Conservation (phyloP, 1,140 invertebrate genomes). For the Hycleus phaleratus region DNA sequence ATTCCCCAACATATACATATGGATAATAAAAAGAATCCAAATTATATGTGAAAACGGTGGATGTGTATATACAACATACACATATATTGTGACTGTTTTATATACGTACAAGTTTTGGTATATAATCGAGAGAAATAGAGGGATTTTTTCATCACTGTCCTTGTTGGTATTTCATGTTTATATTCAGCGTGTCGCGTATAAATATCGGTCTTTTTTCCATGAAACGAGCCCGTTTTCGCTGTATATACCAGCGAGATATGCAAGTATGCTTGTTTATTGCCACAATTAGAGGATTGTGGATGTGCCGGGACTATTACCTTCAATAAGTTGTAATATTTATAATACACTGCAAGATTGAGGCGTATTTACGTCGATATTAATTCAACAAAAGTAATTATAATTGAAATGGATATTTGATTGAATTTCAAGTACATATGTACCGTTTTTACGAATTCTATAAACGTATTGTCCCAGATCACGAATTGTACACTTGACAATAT, state of each 20-base stretch:
- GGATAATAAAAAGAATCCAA: conserved; percentile 38
- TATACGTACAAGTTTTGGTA: too few species aligned
- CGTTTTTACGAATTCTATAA: too few species aligned
- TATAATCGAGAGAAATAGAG: conserved; percentile 4
- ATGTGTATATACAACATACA: too few species aligned
- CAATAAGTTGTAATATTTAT: too few species aligned
- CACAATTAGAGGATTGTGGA: conserved; percentile 32
- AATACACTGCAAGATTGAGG: too few species aligned
- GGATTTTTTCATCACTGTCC: conserved; percentile 38
- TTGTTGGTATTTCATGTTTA: conserved; percentile 40
- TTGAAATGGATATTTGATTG: too few species aligned
- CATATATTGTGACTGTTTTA: too few species aligned
- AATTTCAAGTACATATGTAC: too few species aligned
- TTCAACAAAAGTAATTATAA: too few species aligned
- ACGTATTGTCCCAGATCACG: too few species aligned
- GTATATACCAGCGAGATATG: conserved; percentile 22
- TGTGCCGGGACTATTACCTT: conserved; percentile 9
- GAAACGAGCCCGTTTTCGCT: conserved; percentile 13
- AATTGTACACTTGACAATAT: not conserved
- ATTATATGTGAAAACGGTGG: conserved; percentile 31
- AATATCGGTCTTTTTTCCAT: conserved; percentile 23
- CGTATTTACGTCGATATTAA: too few species aligned
- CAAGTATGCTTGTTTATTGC: conserved; percentile 33
- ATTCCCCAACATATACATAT: conserved; percentile 21
- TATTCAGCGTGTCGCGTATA: conserved; percentile 31